Evolutionary conservation across 1,140 invertebrate genomes (phyloP), one percentile per base, ranked within the genome.

Genomic region (Drosophila virilis): DNA sequence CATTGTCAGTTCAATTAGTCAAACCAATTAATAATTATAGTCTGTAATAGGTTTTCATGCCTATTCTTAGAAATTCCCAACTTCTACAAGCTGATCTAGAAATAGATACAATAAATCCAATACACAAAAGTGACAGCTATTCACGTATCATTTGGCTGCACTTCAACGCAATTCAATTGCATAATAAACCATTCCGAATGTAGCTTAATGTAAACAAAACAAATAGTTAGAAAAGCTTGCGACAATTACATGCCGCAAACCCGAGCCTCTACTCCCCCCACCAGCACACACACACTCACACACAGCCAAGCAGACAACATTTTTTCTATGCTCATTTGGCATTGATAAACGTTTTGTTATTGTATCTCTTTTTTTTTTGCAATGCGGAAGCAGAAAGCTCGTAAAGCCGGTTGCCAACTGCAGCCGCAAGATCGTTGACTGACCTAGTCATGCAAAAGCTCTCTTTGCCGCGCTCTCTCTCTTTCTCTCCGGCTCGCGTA

Each of bases 341-440:
- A 88, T 89, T 88, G 84, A 88, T 33, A 68, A 69, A 48, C 59
- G 69, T 55, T 70, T 40, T 50, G 32, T 50, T 58, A 40, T 68
- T 48, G 45, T 46, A 17, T n/a, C 15, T 45, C 8, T 10, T 22
- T 22, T 48, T 48, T 15, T 48, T 48, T 78, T 65, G 77, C 84
- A 80, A 88, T 89, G 84, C 84, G 84, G 84, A 88, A 88, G 70
- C 65, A 37, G 58, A 82, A 78, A 71, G 77, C 81, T 55, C 58
- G 32, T 33, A 80, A 88, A 88, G 84, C 84, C 84, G 84, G 84
- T 88, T 88, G 59, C 62, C 65, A 77, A 88, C 80, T 74, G 77
- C 66, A 85, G 76, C 75, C 67, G 22, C 50, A 83, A 83, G 83
- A 86, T 88, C 83, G 83, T 88, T 88, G 83, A 86, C 80, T 86